A percentile compares a stretch with the other conserved stretches of the same genome.
Evolutionary conservation across 2,797 vertebrate species (phyloP).

Genomic region (Eupleurogrammus muticus): DNA sequence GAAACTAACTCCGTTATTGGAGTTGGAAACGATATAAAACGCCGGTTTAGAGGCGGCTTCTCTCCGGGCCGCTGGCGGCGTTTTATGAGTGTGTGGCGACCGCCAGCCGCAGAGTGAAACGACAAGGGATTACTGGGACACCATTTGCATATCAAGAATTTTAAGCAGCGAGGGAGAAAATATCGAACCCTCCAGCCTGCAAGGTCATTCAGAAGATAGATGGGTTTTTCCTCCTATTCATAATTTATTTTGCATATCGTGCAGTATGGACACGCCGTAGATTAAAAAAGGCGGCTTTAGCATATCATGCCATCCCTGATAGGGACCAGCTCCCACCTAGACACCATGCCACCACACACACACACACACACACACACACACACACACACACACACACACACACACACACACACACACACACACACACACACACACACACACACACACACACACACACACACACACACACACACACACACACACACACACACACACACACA

Average conservation of each 20-base stretch:
- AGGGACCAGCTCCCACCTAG: constrained; percentile 75
- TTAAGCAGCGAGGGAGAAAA: constrained; percentile 83
- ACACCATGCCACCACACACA: constrained; percentile 45
- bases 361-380: too few species aligned
- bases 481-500: constrained; percentile 41
- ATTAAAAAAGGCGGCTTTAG: constrained; percentile 83
- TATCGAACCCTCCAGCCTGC: constrained; percentile 85
- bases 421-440: too few species aligned
- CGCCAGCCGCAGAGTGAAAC: constrained; percentile 49
- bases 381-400: too few species aligned
- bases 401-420: too few species aligned
- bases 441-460: too few species aligned
- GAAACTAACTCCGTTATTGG: too few species aligned
- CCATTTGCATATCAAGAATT: constrained; percentile 87
- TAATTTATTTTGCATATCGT: constrained; percentile 87
- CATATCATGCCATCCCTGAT: constrained; percentile 82
- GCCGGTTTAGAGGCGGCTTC: constrained; percentile 3
- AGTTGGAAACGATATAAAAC: constrained; percentile 12
- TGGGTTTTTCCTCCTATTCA: constrained; percentile 66
- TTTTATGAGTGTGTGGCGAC: constrained; percentile 37
- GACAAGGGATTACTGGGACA: constrained; percentile 83
- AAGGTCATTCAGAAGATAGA: constrained; percentile 89
- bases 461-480: too few species aligned
- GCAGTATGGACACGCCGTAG: constrained; percentile 80
- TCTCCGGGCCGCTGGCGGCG: constrained; percentile 43